A percentile compares a stretch with the other conserved stretches of the same genome.
Evolutionary conservation across 2,113 vertebrate genomes (phyloP).

Genomic region (Naja naja): DNA sequence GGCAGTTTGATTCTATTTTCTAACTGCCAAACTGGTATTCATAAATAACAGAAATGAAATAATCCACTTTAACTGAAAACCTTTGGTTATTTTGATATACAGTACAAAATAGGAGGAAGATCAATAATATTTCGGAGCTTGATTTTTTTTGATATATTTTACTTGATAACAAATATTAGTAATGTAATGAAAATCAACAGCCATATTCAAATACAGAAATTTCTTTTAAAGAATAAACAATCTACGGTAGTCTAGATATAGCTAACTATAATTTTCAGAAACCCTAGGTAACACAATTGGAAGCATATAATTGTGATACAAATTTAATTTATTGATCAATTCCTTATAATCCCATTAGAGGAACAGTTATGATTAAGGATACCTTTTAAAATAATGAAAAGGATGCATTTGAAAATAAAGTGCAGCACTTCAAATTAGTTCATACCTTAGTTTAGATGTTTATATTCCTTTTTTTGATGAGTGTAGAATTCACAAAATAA

Average conservation of each 20-base stretch:
- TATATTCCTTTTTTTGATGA: background rate
- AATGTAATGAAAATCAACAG: background rate
- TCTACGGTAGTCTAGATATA: background rate
- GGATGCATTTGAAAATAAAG: background rate
- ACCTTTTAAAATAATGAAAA: background rate
- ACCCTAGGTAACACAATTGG: background rate
- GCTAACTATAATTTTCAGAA: background rate
- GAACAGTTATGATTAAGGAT: background rate
- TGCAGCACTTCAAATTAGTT: background rate
- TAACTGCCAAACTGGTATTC: background rate
- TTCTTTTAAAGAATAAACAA: background rate
- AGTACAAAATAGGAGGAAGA: background rate
- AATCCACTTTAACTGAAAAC: background rate
- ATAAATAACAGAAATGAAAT: background rate
- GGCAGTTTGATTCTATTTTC: background rate
- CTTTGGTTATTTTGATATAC: background rate
- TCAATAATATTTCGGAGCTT: background rate
- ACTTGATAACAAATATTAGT: background rate
- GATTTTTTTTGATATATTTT: background rate
- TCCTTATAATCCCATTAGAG: background rate
- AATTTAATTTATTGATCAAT: background rate
- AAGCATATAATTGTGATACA: background rate
- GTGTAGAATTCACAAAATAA: background rate
- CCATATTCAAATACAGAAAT: background rate
- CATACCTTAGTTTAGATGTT: background rate